phyloP scores from a whole-genome alignment of 2,113 vertebrate genomes.

The Glaucomys volans region DNA sequence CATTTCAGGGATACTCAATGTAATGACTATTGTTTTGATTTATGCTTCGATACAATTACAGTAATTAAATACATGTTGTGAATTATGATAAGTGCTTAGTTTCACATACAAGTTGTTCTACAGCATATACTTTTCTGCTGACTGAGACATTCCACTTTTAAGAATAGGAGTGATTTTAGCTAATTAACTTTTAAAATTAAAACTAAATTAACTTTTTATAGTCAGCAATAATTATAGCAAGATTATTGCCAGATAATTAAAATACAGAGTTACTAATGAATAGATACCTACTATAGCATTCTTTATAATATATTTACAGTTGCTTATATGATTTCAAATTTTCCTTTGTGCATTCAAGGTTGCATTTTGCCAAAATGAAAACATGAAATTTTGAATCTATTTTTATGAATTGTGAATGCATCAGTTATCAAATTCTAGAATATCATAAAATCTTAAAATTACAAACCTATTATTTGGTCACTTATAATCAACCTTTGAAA shows the following conservation, averaged over 20 bases:
- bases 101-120: constrained; percentile 26
- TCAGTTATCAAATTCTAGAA: not conserved
- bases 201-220: constrained; percentile 75
- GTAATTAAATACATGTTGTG: constrained; percentile 33
- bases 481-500: not conserved
- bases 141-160: constrained; percentile 35
- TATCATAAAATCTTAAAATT: not conserved
- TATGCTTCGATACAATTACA: constrained; percentile 10
- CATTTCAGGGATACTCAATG: not conserved
- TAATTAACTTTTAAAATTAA: constrained; percentile 77
- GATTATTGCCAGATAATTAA: constrained; percentile 74
- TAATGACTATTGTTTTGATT: constrained; percentile 44
- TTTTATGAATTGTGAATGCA: constrained; percentile 24
- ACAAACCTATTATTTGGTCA: not conserved
- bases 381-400: not conserved
- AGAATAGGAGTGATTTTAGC: constrained; percentile 57
- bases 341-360: not conserved
- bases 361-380: constrained; percentile 49
- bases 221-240: constrained; percentile 52
- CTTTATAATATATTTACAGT: constrained; percentile 28
- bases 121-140: not conserved
- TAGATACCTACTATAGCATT: not conserved
- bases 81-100: constrained; percentile 37
- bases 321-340: constrained; percentile 49
- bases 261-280: constrained; percentile 64